A percentile compares a stretch with the other conserved stretches of the same genome.
Conservation (phyloP, 2,888 invertebrate genomes). For the Periphyllus acericola region DNA sequence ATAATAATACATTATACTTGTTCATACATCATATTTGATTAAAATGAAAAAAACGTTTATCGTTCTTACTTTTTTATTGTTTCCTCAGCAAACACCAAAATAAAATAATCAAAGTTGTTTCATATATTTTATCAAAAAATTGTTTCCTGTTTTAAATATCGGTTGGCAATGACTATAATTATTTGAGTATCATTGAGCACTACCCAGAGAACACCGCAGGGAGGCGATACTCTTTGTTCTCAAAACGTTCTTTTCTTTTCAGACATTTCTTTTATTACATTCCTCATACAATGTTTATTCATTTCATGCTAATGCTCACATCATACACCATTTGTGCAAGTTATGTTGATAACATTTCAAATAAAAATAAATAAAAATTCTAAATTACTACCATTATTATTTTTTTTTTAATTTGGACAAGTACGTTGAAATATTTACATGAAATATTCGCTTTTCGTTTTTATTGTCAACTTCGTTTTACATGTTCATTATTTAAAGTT, state of each 20-base stretch:
- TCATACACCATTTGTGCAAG: neutral
- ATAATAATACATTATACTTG: neutral
- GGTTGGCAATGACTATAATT: constrained; percentile 8
- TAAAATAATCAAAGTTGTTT: neutral
- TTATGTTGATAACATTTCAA: neutral
- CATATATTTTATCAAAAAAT: neutral
- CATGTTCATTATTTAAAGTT: neutral
- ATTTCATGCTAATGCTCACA: neutral
- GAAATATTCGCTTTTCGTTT: neutral
- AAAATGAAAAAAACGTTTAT: neutral
- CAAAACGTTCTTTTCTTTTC: constrained; percentile 23
- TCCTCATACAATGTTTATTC: neutral
- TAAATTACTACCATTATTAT: neutral
- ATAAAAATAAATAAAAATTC: too few relatives aligned
- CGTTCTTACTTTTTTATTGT: neutral
- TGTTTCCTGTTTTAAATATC: neutral
- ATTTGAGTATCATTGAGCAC: constrained; percentile 35
- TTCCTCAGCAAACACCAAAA: neutral
- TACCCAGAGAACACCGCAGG: constrained; percentile 27
- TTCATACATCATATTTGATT: neutral
- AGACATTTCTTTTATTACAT: neutral
- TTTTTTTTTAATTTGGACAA: neutral
- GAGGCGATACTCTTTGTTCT: constrained; percentile 32
- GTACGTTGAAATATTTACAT: neutral
- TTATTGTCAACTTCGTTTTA: neutral